These are phyloP conservation scores for Blera fallax DNA, from an alignment of 2,888 invertebrate genomes.

Conservation along the genomic window DNA sequence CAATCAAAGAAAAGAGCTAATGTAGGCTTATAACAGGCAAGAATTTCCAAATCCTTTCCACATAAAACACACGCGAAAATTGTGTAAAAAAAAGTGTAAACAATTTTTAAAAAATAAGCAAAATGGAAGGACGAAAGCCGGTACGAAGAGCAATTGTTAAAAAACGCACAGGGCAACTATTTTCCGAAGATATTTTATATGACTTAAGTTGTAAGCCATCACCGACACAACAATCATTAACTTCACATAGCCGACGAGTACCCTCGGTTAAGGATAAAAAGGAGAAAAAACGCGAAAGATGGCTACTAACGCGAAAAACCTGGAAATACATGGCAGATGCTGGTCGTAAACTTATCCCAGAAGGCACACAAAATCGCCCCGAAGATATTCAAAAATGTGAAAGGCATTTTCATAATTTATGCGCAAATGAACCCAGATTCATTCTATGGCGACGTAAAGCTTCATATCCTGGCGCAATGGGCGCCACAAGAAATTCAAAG, in stretches of 20 bases:
- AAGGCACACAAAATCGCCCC: conserved; percentile 87
- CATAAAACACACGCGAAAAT: neutral
- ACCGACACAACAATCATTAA: conserved; percentile 21
- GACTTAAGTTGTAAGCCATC: conserved; percentile 62
- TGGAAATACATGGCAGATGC: conserved; percentile 97
- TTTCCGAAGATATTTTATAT: conserved; percentile 74
- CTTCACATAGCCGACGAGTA: conserved; percentile 49
- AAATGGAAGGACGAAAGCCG: conserved; percentile 50
- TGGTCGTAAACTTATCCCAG: conserved; percentile 92
- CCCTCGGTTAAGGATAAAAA: conserved; percentile 73
- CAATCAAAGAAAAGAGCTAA: neutral
- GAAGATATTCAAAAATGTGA: conserved; percentile 92
- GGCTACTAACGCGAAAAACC: conserved; percentile 93
- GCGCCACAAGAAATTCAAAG: conserved; percentile 74
- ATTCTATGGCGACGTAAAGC: conserved; percentile 90
- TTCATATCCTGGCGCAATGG: conserved; percentile 88
- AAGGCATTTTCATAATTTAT: conserved; percentile 92
- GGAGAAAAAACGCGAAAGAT: conserved; percentile 85
- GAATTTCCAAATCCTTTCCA: neutral
- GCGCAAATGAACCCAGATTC: conserved; percentile 89
- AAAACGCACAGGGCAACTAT: conserved; percentile 76
- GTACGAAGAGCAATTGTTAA: conserved; percentile 70
- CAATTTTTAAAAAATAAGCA: neutral
- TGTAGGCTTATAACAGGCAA: neutral
- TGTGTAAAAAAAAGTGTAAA: too few relatives aligned